A percentile compares a stretch with the other conserved stretches of the same genome.
phyloP scores from a whole-genome alignment of 2,113 vertebrate genomes.

The Datnioides undecimradiatus region DNA sequence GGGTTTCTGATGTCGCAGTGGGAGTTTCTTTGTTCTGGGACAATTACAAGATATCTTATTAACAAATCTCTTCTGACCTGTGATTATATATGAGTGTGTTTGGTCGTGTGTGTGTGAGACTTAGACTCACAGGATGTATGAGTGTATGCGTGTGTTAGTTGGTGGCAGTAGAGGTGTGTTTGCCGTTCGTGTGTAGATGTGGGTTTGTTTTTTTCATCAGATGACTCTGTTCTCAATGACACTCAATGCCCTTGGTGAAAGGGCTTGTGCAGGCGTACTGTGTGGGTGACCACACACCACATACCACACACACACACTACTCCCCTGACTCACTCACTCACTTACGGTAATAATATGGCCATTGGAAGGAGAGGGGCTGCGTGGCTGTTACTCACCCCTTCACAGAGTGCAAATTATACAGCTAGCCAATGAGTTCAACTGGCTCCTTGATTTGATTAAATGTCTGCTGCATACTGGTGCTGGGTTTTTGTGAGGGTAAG shows the following conservation, averaged over 20 bases:
- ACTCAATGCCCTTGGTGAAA: conserved; percentile 45
- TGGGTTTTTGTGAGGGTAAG: conserved; percentile 22
- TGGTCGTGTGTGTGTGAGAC: neutral
- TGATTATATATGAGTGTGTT: neutral
- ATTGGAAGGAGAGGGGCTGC: conserved; percentile 24
- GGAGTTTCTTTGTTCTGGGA: conserved; percentile 59
- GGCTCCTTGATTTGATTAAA: conserved; percentile 59
- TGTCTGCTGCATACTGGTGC: conserved; percentile 17
- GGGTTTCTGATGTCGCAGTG: conserved; percentile 59
- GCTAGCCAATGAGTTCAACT: conserved; percentile 21
- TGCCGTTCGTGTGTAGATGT: neutral
- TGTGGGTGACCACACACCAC: conserved; percentile 42
- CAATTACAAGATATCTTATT: conserved; percentile 47
- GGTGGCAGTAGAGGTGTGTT: neutral
- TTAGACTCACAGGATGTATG: neutral
- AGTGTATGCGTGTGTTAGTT: neutral
- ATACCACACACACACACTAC: conserved; percentile 9
- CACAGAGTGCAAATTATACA: conserved; percentile 58
- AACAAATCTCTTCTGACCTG: conserved; percentile 28
- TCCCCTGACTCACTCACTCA: conserved; percentile 62
- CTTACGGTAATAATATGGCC: conserved; percentile 52
- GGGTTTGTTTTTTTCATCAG: neutral
- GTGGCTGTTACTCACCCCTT: conserved; percentile 47
- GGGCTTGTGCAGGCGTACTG: conserved; percentile 21
- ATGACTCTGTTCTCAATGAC: conserved; percentile 36